A percentile compares a stretch with the other conserved stretches of the same genome.
Conservation (phyloP, 2,113 vertebrate species). For the Isichthys henryi region DNA sequence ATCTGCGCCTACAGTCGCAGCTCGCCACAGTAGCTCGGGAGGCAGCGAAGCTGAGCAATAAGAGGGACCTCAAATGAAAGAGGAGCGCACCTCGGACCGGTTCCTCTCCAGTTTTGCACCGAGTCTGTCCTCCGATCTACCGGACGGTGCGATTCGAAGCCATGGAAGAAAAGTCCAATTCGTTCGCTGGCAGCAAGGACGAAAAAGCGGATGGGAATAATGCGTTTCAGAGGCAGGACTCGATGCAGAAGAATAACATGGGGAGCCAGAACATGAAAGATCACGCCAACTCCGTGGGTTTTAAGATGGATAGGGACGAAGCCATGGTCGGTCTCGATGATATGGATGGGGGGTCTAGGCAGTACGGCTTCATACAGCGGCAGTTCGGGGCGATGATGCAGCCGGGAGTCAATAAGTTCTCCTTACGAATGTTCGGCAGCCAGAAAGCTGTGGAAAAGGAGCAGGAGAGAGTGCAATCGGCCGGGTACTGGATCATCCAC, state of each 20-base stretch:
- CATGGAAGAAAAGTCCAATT: slow-evolving; percentile 87
- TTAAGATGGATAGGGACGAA: slow-evolving; percentile 83
- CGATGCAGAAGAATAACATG: slow-evolving; percentile 64
- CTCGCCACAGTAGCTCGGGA: slow-evolving; percentile 61
- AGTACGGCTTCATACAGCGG: slow-evolving; percentile 77
- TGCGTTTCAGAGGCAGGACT: slow-evolving; percentile 66
- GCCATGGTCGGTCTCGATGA: slow-evolving; percentile 76
- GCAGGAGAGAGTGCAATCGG: slow-evolving; percentile 88
- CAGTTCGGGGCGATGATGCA: slow-evolving; percentile 82
- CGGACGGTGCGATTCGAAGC: slow-evolving; percentile 43
- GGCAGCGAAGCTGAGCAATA: slow-evolving; percentile 56
- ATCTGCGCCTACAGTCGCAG: slow-evolving; percentile 53
- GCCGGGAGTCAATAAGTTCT: slow-evolving; percentile 95
- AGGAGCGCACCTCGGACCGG: slow-evolving; percentile 48
- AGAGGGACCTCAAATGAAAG: slow-evolving; percentile 58
- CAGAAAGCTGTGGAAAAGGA: slow-evolving; percentile 90
- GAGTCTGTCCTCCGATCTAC: slow-evolving; percentile 46
- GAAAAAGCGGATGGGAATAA: slow-evolving; percentile 72
- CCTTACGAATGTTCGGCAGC: slow-evolving; percentile 91
- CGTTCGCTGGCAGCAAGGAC: slow-evolving; percentile 79
- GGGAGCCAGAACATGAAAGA: slow-evolving; percentile 75
- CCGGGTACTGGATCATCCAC: slow-evolving; percentile 95
- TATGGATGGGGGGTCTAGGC: slow-evolving; percentile 70
- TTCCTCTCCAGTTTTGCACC: slow-evolving; percentile 47
- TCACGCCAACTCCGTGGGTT: slow-evolving; percentile 87